Percentiles rank a stretch among this genome's conserved stretches.
Evolutionary conservation across 2,113 vertebrate genomes (phyloP).

Genomic region (Oreochromis tanganicae): DNA sequence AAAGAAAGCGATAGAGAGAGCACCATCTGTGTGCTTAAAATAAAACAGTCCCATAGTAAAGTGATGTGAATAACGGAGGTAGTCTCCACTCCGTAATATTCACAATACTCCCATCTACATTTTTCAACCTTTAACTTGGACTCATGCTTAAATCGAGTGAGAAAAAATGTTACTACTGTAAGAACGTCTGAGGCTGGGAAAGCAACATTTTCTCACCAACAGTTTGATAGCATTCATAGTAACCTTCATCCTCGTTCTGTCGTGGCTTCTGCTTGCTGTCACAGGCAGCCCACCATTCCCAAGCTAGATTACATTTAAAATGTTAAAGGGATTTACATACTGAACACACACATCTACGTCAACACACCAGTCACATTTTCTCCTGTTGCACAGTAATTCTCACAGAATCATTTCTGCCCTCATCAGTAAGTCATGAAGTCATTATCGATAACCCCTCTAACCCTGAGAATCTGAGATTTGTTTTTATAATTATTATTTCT

Average conservation of each 20-base stretch:
- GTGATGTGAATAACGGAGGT: neutral
- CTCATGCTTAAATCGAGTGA: neutral
- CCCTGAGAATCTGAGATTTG: neutral
- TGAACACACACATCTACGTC: neutral
- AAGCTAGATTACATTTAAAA: neutral
- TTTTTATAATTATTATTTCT: neutral
- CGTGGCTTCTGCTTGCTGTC: neutral
- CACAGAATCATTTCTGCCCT: neutral
- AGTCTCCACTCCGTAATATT: neutral
- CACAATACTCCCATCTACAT: neutral
- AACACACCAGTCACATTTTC: neutral
- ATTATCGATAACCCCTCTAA: neutral
- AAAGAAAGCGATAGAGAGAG: neutral
- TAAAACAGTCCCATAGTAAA: neutral
- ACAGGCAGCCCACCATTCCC: neutral
- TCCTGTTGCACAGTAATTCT: neutral
- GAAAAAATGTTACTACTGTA: neutral
- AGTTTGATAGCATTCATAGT: neutral
- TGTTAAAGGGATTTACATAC: neutral
- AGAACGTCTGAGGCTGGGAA: neutral
- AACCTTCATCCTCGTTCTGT: neutral
- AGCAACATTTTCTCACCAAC: neutral
- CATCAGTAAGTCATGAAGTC: neutral
- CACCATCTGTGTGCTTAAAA: neutral
- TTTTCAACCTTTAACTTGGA: neutral